Base-by-base conservation (phyloP, 1,140 invertebrate species). In the Helicoverpa zea region DNA sequence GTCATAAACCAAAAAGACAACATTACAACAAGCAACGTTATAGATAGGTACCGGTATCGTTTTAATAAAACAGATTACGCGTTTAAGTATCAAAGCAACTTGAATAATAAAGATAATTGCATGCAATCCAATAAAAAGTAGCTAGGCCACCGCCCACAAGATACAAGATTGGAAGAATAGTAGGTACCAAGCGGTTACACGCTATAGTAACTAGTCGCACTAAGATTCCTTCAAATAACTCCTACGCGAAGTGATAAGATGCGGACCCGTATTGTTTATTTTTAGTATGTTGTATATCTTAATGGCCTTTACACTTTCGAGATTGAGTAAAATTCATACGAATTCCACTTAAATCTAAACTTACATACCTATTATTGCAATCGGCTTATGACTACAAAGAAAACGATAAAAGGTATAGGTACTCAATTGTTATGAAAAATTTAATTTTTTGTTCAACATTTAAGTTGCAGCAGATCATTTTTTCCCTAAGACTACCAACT, bases 211-310 rank as follows among this genome's bases (percentile, higher is more conserved):
- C 23, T 23, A 66, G 63, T 66, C 16, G 63, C 18, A 49, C 14
- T 66, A 10, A 66, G n/a, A 66, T 70, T 52, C 49, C 47, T 52
- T 70, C 16, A 70, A 47, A 18, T 23, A 14, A 52, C 18, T 68
- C 66, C 47, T 66, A 66, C 63, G 66, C 66, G 16, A 14, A 66
- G 35, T 66, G 66, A 70, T 70, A 70, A 70, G 11, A 11, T 52
- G 12, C 16, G 18, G 18, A 14, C 18, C 29, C 16, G 18, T 12
- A n/a, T 70, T 70, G 66, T 70, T 29, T 70, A 70, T 52, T 52
- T 70, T 51, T 51, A 64, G 61, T 64, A 70, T 13, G 9, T 70
- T 70, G 52, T 70, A 16, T 70, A 70, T 51, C 63, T 66, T 11
- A 14, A 9, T 10, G 66, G 18, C 66, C 66, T 70, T 49, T 70